Conservation (phyloP, 2,888 invertebrate genomes). For the Lamellibrachia satsuma region DNA sequence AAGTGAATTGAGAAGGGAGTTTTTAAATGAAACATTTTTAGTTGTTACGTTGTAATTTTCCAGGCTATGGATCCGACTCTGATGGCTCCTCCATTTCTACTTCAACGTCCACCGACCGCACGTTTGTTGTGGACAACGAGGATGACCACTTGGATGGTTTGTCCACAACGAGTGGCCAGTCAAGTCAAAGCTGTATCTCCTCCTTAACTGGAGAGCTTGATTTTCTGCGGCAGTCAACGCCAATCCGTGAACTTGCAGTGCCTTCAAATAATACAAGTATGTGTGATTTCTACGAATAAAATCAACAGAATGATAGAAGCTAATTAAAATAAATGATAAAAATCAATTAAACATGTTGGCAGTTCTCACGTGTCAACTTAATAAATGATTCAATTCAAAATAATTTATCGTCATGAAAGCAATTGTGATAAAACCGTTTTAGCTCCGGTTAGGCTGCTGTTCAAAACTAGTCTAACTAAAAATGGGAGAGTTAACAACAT, state of each 20-base stretch:
- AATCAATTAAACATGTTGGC: background rate
- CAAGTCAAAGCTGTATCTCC: background rate
- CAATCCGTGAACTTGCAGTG: background rate
- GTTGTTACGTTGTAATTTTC: background rate
- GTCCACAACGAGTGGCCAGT: background rate
- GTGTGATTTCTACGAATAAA: background rate
- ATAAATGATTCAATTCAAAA: too few relatives aligned
- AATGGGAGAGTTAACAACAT: too few relatives aligned
- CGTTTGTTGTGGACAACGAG: background rate
- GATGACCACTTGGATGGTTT: background rate
- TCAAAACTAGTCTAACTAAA: too few relatives aligned
- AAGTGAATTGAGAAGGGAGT: background rate
- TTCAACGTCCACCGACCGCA: background rate
- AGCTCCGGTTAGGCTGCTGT: too few relatives aligned
- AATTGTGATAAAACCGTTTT: too few relatives aligned
- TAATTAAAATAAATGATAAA: background rate
- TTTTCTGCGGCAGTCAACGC: conserved; percentile 21
- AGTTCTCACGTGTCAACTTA: too few relatives aligned
- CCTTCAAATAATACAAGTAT: background rate
- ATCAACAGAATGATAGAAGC: background rate
- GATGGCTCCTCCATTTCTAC: background rate
- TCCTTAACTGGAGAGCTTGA: background rate
- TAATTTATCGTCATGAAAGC: too few relatives aligned
- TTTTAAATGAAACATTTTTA: too few relatives aligned
- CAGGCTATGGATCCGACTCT: background rate